These are phyloP conservation scores for Agrotis ipsilon DNA, from an alignment of 2,888 invertebrate species.

Conservation along the genomic window DNA sequence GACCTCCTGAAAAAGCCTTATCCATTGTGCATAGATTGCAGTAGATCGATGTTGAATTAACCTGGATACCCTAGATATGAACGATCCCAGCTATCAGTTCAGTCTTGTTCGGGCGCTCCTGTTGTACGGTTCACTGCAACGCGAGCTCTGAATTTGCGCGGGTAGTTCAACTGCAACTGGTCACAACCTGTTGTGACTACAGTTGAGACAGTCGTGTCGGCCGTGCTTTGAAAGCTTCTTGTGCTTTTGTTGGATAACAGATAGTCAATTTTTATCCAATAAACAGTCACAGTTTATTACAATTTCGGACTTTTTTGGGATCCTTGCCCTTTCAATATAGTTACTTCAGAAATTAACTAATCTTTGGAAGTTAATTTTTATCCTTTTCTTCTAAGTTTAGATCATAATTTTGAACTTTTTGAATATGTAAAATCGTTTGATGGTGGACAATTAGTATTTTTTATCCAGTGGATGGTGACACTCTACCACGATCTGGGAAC, in stretches of 20 bases:
- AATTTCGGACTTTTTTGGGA: neutral
- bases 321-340: too few species aligned
- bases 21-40: neutral
- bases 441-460: neutral
- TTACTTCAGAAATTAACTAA: too few species aligned
- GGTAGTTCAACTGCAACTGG: neutral
- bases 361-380: too few species aligned
- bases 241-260: neutral
- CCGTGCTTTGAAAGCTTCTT: neutral
- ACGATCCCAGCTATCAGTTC: neutral
- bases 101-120: slow-evolving; percentile 27
- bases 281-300: neutral
- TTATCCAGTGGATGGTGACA: neutral
- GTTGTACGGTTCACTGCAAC: slow-evolving; percentile 19
- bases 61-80: slow-evolving; percentile 3
- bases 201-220: too few species aligned
- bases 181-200: neutral
- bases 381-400: too few species aligned
- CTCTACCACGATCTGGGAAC: neutral
- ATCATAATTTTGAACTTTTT: too few species aligned
- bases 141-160: neutral
- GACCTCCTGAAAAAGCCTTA: neutral
- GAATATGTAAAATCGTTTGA: neutral
- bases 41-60: neutral
- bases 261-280: neutral